phyloP scores from a whole-genome alignment of 2,888 invertebrate genomes.

The Cinara cedri region DNA sequence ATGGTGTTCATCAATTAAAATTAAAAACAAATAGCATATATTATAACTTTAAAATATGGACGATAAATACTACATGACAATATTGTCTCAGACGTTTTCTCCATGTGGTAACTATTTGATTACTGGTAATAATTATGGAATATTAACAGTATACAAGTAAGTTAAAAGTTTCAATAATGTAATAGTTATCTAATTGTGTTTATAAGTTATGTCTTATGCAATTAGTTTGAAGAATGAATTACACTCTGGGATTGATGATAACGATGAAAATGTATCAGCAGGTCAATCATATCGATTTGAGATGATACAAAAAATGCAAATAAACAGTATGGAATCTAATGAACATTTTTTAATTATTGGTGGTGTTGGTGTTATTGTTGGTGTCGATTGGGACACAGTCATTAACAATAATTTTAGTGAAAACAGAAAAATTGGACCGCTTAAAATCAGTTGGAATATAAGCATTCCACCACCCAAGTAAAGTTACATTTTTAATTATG shows the following conservation, averaged over 20 bases:
- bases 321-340: slow-evolving; percentile 73
- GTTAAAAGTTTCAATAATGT: slow-evolving; percentile 61
- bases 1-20: no score
- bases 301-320: slow-evolving; percentile 70
- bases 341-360: slow-evolving; percentile 76
- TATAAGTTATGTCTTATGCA: slow-evolving; percentile 59
- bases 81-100: slow-evolving; percentile 81
- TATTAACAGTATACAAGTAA: slow-evolving; percentile 82
- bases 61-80: slow-evolving; percentile 78
- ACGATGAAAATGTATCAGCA: slow-evolving; percentile 32
- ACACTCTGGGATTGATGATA: slow-evolving; percentile 67
- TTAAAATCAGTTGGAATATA: slow-evolving; percentile 71
- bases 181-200: neutral
- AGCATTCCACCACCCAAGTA: slow-evolving; percentile 69
- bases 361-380: slow-evolving; percentile 76
- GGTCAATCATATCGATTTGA: slow-evolving; percentile 66
- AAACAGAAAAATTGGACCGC: slow-evolving; percentile 62
- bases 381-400: slow-evolving; percentile 71
- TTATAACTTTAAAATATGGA: slow-evolving; percentile 57
- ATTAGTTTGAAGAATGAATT: slow-evolving; percentile 70
- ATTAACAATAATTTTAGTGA: slow-evolving; percentile 78
- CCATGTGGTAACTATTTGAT: slow-evolving; percentile 82
- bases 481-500: slow-evolving; percentile 50
- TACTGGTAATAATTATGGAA: slow-evolving; percentile 84
- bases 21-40: neutral